Conservation (phyloP, 2,113 vertebrate genomes). For the Pelodiscus sinensis region DNA sequence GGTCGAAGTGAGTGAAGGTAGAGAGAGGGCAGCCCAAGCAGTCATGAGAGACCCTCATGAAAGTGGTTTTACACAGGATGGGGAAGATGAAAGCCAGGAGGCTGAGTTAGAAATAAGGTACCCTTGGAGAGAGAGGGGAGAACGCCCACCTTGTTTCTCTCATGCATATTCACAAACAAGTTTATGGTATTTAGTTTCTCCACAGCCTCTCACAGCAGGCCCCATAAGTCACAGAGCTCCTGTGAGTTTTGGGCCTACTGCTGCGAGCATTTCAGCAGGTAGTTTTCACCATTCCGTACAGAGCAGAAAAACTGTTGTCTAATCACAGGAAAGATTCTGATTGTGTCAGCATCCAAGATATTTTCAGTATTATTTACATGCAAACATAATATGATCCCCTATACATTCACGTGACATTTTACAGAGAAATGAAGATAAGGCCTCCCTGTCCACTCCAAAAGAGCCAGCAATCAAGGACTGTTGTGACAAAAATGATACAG, state of each 20-base stretch:
- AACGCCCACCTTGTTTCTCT: conserved; percentile 30
- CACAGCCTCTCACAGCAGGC: conserved; percentile 6
- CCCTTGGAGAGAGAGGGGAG: conserved; percentile 5
- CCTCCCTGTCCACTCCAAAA: neutral
- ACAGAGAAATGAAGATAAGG: neutral
- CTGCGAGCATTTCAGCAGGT: neutral
- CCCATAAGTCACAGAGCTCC: neutral
- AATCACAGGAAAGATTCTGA: neutral
- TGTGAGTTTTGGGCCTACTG: neutral
- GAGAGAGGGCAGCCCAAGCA: neutral
- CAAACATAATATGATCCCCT: neutral
- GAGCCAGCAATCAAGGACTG: neutral
- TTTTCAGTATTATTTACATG: neutral
- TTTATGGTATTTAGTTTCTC: neutral
- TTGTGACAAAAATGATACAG: neutral
- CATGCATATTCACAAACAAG: neutral
- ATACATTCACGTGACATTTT: neutral
- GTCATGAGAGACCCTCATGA: neutral
- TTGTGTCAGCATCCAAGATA: neutral
- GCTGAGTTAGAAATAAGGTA: neutral
- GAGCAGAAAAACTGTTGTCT: neutral
- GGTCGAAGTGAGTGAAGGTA: neutral
- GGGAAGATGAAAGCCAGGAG: conserved; percentile 1
- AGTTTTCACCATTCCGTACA: neutral
- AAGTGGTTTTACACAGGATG: neutral